Conservation (phyloP, 2,113 vertebrate genomes). For the Microtus montanus region DNA sequence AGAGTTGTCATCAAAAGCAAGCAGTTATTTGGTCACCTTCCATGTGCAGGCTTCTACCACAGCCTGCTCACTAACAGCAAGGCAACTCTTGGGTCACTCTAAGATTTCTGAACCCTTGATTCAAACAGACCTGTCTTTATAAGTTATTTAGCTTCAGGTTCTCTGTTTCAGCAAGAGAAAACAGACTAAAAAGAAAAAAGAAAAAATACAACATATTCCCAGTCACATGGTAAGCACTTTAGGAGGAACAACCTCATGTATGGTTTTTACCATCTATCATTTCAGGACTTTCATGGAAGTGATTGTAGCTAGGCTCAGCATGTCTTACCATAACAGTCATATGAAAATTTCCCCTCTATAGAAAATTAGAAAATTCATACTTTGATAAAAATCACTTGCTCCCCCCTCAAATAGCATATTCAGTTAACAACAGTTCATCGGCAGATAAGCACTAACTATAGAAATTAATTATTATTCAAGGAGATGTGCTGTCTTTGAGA, state of each 20-base stretch:
- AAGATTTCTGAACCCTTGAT: not conserved
- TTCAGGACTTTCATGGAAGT: not conserved
- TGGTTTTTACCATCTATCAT: not conserved
- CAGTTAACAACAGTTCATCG: not conserved
- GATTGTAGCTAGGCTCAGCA: not conserved
- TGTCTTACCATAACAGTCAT: not conserved
- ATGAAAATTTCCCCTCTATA: not conserved
- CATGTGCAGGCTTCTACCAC: not conserved
- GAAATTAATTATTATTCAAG: not conserved
- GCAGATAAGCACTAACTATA: not conserved
- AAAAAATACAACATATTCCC: too few relatives aligned
- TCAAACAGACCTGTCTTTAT: not conserved
- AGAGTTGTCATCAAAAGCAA: not conserved
- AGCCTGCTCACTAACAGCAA: not conserved
- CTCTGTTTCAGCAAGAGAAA: not conserved
- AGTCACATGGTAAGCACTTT: not conserved
- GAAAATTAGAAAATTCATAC: not conserved
- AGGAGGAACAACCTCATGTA: not conserved
- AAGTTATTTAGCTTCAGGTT: too few relatives aligned
- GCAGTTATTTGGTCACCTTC: not conserved
- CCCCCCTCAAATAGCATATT: not conserved
- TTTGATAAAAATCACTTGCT: not conserved
- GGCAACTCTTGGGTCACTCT: not conserved
- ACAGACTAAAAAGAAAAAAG: not conserved
- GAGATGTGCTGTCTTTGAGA: not conserved